phyloP scores from a whole-genome alignment of 2,113 vertebrate genomes.

The Climacteris rufus region DNA sequence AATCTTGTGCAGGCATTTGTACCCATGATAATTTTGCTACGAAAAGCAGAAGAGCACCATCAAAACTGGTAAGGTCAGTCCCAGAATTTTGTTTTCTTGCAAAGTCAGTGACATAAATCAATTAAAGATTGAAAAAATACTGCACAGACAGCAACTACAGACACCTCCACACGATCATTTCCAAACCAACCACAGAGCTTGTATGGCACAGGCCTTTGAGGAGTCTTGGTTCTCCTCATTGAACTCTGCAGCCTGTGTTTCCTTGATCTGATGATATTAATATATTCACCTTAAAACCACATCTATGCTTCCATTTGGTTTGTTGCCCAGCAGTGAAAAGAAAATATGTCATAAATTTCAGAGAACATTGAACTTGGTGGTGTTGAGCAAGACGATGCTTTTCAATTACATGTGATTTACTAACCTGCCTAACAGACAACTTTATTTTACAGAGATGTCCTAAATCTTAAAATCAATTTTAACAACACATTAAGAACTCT shows the following conservation, averaged over 20 bases:
- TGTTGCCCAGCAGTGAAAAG: constrained; percentile 35
- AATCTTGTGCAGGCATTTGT: neutral
- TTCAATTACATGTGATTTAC: constrained; percentile 52
- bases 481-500: neutral
- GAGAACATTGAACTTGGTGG: neutral
- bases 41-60: neutral
- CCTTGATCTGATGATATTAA: neutral
- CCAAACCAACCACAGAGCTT: neutral
- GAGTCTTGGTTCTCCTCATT: neutral
- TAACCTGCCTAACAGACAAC: constrained; percentile 24
- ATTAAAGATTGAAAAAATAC: neutral
- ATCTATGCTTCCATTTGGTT: constrained; percentile 1
- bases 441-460: neutral
- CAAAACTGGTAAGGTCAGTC: fast-evolving
- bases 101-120: neutral
- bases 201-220: neutral
- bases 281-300: constrained; percentile 30
- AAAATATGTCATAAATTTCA: constrained; percentile 47
- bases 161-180: neutral
- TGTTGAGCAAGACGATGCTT: constrained; percentile 23
- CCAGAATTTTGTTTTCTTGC: neutral
- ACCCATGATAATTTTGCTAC: neutral
- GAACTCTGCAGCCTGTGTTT: neutral
- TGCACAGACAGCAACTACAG: neutral
- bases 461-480: constrained; percentile 52